Base-by-base conservation (phyloP, 1,140 invertebrate species). In the Drosophila ogumai region DNA sequence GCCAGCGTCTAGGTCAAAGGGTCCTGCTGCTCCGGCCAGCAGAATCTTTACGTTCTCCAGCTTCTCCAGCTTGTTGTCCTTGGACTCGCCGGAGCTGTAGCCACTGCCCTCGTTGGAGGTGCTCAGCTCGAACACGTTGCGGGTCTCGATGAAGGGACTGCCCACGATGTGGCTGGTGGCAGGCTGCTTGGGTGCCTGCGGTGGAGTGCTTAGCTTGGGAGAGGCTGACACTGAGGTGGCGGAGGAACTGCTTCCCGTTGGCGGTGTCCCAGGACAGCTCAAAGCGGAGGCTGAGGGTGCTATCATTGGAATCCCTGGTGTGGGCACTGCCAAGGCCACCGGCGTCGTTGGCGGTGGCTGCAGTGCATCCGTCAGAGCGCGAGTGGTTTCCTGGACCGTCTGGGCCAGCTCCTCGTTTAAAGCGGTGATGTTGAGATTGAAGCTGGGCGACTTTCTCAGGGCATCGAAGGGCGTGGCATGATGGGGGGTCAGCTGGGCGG, bases 91-190 rank as follows among this genome's bases (percentile, higher is more conserved):
- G 32, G 94, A 94, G 12, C 94, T 94, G 15, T 81, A 82, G 22
- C 79, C 77, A 15, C 76, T 82, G 64, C 80, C 79, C 15, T 79
- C 84, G 17, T 82, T 79, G 12, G 82, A 78, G 28, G 77, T 91
- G 68, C 87, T 91, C 36, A 92, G 34, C 64, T 92, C 92, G 31
- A 92, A 92, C 7, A 92, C 91, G 58, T 92, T 92, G n/a, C 86
- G 58, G 0, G 91, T 92, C 49, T 94, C 94, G 44, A 94, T 93
- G 8, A 94, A 92, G 1, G 94, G 94, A 77, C 94, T 94, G 4
- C 91, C 91, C 3, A 81, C 87, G 17, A 86, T 52, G 64, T 59
- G 47, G 9, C 28, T 40, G 17, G 50, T 38, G 0, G 65, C 38
- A 0, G 36, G 75, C 10, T 73, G 52, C 44, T 79, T 86, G 0